Evolutionary conservation across 2,113 vertebrate genomes (phyloP).

Genomic region (Dromas ardeola): DNA sequence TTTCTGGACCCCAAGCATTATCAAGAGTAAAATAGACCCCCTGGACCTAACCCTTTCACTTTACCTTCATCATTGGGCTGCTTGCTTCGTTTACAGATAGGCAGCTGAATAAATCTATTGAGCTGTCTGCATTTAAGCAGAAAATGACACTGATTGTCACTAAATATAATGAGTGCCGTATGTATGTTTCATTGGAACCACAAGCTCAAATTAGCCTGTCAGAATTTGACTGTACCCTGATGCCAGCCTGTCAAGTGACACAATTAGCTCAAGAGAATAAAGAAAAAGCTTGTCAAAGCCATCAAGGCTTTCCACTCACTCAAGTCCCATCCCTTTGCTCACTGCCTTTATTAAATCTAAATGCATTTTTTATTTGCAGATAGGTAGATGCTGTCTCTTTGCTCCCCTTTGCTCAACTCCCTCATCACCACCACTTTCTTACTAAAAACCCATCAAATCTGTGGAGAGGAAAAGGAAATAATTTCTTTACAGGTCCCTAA

Average conservation of each 20-base stretch:
- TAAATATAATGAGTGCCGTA: slow-evolving; percentile 66
- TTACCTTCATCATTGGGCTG: background rate
- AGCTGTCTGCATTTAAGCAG: slow-evolving; percentile 59
- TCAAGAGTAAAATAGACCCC: background rate
- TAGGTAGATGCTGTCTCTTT: background rate
- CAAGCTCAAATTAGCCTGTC: slow-evolving; percentile 78
- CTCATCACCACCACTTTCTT: background rate
- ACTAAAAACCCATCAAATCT: background rate
- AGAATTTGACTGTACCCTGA: slow-evolving; percentile 64
- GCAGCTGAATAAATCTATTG: slow-evolving; percentile 20
- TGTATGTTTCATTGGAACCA: slow-evolving; percentile 61
- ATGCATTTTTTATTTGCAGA: slow-evolving; percentile 20
- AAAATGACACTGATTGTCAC: slow-evolving; percentile 78
- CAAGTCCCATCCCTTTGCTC: slow-evolving; percentile 1
- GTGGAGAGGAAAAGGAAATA: background rate
- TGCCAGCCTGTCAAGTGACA: slow-evolving; percentile 69
- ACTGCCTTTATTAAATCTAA: slow-evolving; percentile 54
- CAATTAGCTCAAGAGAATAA: slow-evolving; percentile 73
- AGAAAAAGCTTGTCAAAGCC: slow-evolving; percentile 70
- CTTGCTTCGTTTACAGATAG: slow-evolving; percentile 17
- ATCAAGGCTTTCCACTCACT: slow-evolving; percentile 25
- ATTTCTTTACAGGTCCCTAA: background rate
- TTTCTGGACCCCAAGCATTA: background rate
- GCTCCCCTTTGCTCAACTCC: background rate
- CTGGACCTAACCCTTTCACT: background rate